These are phyloP conservation scores for Homarus gammarus DNA, from an alignment of 2,888 invertebrate species.

Conservation along the genomic window DNA sequence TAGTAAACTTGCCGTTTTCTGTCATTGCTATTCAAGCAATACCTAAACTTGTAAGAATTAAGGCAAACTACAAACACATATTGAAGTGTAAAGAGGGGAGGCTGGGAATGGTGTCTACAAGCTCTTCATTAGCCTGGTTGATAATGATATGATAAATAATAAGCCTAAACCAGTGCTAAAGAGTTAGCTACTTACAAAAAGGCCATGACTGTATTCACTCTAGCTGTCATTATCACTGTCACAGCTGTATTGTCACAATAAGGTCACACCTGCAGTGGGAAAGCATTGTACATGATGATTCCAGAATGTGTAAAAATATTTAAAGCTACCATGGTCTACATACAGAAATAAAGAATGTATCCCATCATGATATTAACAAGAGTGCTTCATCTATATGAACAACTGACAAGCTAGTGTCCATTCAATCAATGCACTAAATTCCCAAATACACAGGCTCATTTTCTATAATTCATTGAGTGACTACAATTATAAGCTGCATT, in stretches of 20 bases:
- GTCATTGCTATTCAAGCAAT: background rate
- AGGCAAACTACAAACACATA: constrained; percentile 19
- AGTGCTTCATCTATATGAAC: constrained; percentile 25
- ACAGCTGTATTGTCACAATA: constrained; percentile 62
- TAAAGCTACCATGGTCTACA: constrained; percentile 58
- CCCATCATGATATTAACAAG: constrained; percentile 37
- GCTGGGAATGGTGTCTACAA: constrained; percentile 25
- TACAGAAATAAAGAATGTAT: constrained; percentile 61
- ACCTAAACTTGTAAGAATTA: background rate
- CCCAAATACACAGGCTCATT: constrained; percentile 26
- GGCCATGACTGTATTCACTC: constrained; percentile 50
- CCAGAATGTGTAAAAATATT: constrained; percentile 64
- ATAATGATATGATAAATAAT: constrained; percentile 28
- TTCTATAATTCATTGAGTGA: constrained; percentile 43
- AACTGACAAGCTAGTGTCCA: constrained; percentile 46
- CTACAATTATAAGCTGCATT: constrained; percentile 47
- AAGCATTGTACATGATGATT: constrained; percentile 56
- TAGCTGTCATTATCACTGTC: constrained; percentile 36
- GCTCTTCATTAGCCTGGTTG: constrained; percentile 3
- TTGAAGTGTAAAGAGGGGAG: background rate
- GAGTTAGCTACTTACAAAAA: constrained; percentile 21
- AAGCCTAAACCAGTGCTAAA: constrained; percentile 11
- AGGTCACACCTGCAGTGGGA: constrained; percentile 60
- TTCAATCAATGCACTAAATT: constrained; percentile 50
- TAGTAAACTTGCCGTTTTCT: background rate